Evolutionary conservation across 2,888 invertebrate genomes (phyloP).

Genomic region (Muscina levida): DNA sequence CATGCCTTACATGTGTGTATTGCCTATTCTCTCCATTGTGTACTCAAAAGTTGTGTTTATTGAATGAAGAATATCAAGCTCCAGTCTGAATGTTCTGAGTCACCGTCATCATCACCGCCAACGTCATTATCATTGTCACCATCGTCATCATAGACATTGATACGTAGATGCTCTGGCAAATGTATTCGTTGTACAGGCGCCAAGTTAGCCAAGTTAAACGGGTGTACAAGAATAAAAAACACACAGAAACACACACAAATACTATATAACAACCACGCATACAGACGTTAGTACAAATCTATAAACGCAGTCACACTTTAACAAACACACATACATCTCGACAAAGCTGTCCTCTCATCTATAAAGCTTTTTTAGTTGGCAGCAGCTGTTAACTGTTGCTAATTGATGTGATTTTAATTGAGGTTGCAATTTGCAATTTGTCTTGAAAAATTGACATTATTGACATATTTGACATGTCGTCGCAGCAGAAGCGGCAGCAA

Average conservation of each 20-base stretch:
- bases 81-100: slow-evolving; percentile 35
- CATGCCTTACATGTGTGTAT: too few species aligned
- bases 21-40: background rate
- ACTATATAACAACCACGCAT: background rate
- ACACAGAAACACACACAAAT: background rate
- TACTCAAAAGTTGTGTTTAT: slow-evolving; percentile 37
- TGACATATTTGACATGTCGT: slow-evolving; percentile 57
- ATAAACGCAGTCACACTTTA: background rate
- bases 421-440: slow-evolving; percentile 62
- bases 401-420: slow-evolving; percentile 68
- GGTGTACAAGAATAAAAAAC: background rate
- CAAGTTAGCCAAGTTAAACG: too few species aligned
- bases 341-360: background rate
- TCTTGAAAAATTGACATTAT: slow-evolving; percentile 58
- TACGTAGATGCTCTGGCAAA: too few species aligned
- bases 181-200: too few species aligned
- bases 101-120: slow-evolving; percentile 31
- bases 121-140: background rate
- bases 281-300: background rate
- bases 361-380: slow-evolving; percentile 5
- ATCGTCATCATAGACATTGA: slow-evolving; percentile 9
- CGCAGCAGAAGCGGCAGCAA: background rate
- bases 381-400: slow-evolving; percentile 66
- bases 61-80: slow-evolving; percentile 20
- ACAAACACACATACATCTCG: background rate